phyloP scores from a whole-genome alignment of 2,797 vertebrate genomes.

The Psittacula derbiana region DNA sequence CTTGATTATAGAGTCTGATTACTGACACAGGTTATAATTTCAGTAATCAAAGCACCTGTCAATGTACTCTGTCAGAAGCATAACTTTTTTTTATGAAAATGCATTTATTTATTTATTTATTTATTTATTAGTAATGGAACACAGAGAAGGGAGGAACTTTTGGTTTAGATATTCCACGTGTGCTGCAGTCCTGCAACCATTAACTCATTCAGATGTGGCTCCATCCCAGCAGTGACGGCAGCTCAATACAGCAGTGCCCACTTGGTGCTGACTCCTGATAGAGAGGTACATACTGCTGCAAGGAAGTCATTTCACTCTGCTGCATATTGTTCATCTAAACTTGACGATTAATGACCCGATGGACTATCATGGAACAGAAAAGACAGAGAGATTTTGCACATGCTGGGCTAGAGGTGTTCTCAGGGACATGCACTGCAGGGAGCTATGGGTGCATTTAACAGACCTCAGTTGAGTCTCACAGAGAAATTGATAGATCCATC shows the following conservation, averaged over 20 bases:
- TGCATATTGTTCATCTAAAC: neutral
- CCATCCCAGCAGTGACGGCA: neutral
- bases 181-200: neutral
- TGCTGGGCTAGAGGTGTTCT: rapidly evolving
- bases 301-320: neutral
- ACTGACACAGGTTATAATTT: neutral
- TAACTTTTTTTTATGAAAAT: neutral
- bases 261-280: neutral
- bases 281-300: neutral
- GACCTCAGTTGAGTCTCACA: neutral
- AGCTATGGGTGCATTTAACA: neutral
- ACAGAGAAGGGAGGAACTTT: rapidly evolving
- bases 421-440: rapidly evolving
- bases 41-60: neutral
- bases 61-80: neutral
- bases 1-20: neutral
- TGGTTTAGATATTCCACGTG: neutral
- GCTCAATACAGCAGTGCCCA: neutral
- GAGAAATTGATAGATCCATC: neutral
- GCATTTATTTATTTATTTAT: neutral
- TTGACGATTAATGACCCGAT: rapidly evolving
- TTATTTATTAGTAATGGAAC: neutral
- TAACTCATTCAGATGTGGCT: neutral
- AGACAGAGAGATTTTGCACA: neutral
- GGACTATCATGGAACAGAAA: neutral